phyloP scores from a whole-genome alignment of 2,113 vertebrate species.

The Rhipidura dahli region DNA sequence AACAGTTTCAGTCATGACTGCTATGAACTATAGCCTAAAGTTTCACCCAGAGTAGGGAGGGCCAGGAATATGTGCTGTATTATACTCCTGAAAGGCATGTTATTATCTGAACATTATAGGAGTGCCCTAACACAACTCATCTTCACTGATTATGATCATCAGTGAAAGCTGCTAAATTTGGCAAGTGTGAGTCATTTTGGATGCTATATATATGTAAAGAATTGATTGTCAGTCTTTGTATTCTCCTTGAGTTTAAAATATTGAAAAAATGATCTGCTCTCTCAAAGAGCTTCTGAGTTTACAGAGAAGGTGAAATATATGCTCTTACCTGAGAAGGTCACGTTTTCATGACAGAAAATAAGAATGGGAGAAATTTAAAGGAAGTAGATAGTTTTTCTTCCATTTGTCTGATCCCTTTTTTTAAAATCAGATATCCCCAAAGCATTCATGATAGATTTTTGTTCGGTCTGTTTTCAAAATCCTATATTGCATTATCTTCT shows the following conservation, averaged over 20 bases:
- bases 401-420: neutral
- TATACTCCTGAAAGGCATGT: neutral
- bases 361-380: neutral
- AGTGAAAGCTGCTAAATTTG: neutral
- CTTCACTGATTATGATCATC: neutral
- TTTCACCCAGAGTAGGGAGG: neutral
- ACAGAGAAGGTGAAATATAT: neutral
- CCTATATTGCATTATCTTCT: neutral
- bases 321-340: neutral
- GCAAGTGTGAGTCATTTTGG: neutral
- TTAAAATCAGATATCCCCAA: neutral
- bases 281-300: neutral
- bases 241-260: neutral
- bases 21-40: neutral
- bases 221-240: neutral
- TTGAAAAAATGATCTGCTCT: neutral
- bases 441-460: neutral
- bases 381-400: neutral
- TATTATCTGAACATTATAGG: neutral
- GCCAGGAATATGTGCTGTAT: neutral
- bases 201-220: neutral
- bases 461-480: neutral
- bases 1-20: neutral
- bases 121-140: neutral
- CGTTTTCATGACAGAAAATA: neutral